These are phyloP conservation scores for Pogoniulus pusillus DNA, from an alignment of 2,797 vertebrate genomes.

Conservation along the genomic window DNA sequence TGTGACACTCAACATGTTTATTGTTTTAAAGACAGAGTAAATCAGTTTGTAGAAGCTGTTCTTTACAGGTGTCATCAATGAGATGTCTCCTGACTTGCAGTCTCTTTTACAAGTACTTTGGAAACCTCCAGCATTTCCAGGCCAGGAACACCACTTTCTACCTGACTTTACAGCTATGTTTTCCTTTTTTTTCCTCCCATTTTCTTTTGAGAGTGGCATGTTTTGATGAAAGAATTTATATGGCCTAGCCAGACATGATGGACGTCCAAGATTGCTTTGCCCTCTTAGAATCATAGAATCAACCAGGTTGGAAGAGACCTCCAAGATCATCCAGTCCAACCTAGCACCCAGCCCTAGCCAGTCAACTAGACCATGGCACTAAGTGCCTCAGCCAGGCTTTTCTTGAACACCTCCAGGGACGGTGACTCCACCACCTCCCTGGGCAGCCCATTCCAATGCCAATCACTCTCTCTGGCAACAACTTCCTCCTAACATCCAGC, in stretches of 20 bases:
- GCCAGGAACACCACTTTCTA: background rate
- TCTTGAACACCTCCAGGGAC: too few species aligned
- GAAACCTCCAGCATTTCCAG: background rate
- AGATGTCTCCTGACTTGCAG: background rate
- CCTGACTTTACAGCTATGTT: background rate
- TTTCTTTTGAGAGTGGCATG: background rate
- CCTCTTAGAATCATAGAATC: too few species aligned
- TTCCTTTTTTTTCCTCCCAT: background rate
- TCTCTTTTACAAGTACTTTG: background rate
- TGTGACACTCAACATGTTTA: background rate
- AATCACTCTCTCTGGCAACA: too few species aligned
- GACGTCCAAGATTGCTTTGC: background rate
- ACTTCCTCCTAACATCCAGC: too few species aligned
- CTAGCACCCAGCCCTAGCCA: too few species aligned
- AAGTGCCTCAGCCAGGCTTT: too few species aligned
- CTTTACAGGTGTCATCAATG: background rate
- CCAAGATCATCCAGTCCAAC: too few species aligned
- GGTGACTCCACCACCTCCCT: too few species aligned
- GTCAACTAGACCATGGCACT: too few species aligned
- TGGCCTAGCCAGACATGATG: background rate
- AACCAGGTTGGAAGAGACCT: too few species aligned
- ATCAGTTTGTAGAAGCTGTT: background rate
- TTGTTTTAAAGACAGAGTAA: background rate
- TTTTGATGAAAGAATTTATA: background rate
- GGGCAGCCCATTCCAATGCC: too few species aligned